Evolutionary conservation across 2,888 invertebrate genomes (phyloP).

Genomic region (Scaptomyza caliginosa): DNA sequence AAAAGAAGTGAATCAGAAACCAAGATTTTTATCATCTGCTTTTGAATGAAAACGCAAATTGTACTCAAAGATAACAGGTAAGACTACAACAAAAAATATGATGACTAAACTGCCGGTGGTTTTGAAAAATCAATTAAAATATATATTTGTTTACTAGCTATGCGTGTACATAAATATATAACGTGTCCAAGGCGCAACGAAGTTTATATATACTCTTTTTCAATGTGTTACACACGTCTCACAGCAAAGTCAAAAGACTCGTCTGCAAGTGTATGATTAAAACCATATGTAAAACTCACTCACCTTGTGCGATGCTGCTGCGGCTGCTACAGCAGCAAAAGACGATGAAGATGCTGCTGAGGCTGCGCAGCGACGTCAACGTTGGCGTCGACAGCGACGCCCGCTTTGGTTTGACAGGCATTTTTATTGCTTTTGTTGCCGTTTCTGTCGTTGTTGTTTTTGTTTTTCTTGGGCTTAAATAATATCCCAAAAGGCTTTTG

Average conservation of each 20-base stretch:
- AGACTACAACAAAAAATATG: constrained; percentile 29
- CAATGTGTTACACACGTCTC: no score
- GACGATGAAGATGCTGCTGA: constrained; percentile 55
- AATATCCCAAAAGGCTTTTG: constrained; percentile 45
- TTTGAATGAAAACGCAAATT: constrained; percentile 28
- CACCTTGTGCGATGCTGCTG: constrained; percentile 71
- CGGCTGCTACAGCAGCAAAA: constrained; percentile 53
- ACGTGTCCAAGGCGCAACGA: not conserved
- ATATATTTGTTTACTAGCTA: constrained; percentile 7
- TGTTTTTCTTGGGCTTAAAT: constrained; percentile 21
- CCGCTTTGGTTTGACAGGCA: constrained; percentile 51
- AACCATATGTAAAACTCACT: constrained; percentile 75
- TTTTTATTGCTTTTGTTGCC: constrained; percentile 16
- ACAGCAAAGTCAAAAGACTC: not conserved
- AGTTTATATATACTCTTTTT: no score
- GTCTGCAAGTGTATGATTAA: constrained; percentile 24
- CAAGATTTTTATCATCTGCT: constrained; percentile 23
- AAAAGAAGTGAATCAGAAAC: constrained; percentile 58
- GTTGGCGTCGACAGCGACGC: constrained; percentile 33
- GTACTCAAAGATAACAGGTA: constrained; percentile 31
- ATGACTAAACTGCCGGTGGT: constrained; percentile 29
- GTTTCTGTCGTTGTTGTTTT: constrained; percentile 15
- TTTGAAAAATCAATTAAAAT: constrained; percentile 41
- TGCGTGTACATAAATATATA: constrained; percentile 24
- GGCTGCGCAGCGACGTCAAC: constrained; percentile 40